These are phyloP conservation scores for Rhagonycha fulva DNA, from an alignment of 2,888 invertebrate genomes.

Conservation along the genomic window DNA sequence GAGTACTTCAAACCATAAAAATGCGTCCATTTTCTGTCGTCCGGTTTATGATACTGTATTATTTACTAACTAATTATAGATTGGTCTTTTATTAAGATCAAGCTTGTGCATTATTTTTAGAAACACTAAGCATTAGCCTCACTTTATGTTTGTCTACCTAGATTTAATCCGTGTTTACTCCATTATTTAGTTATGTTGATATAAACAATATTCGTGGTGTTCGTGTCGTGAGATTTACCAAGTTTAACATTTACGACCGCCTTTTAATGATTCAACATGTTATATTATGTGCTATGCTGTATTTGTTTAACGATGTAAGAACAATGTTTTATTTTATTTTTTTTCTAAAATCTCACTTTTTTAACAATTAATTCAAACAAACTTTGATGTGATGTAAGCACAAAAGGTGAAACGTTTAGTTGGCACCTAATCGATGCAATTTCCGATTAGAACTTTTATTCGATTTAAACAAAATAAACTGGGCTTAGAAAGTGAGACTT, in stretches of 20 bases:
- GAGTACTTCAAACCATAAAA: constrained; percentile 1
- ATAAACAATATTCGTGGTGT: neutral
- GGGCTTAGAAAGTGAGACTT: neutral
- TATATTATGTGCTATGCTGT: neutral
- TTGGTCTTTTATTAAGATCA: neutral
- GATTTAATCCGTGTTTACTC: neutral
- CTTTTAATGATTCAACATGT: neutral
- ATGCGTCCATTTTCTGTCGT: constrained; percentile 2
- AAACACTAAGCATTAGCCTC: neutral
- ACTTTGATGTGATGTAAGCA: neutral
- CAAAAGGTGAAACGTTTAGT: neutral
- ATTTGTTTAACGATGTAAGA: neutral
- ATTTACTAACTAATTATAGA: constrained; percentile 2
- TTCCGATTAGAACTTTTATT: neutral
- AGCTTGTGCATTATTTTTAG: neutral
- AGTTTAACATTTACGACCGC: neutral
- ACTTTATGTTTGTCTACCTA: neutral
- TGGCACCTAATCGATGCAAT: neutral
- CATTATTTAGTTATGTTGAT: neutral
- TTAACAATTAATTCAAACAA: neutral
- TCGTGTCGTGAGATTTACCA: neutral
- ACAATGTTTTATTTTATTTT: neutral
- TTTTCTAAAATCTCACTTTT: neutral
- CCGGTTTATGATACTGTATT: neutral
- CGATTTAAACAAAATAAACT: neutral